Percentiles rank a stretch among this genome's conserved stretches.
Evolutionary conservation across 2,113 vertebrate genomes (phyloP).

Genomic region (Takifugu flavidus): DNA sequence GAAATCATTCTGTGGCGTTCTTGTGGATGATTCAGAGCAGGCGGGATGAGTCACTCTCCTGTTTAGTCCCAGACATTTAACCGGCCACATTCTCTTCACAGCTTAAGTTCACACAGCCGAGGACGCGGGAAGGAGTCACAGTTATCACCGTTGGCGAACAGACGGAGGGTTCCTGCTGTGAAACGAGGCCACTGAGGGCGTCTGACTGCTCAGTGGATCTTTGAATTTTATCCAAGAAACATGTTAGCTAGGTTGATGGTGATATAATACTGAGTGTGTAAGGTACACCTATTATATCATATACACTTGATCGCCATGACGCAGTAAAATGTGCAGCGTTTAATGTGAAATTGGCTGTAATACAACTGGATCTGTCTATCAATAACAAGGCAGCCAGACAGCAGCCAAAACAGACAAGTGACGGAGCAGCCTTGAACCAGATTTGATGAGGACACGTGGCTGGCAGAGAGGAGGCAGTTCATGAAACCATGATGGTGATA

Average conservation of each 20-base stretch:
- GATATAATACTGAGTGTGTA: too few species aligned
- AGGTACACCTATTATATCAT: too few species aligned
- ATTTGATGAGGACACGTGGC: slow-evolving; percentile 12
- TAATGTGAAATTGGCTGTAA: too few species aligned
- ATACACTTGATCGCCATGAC: too few species aligned
- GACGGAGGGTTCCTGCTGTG: not conserved
- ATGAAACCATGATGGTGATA: not conserved
- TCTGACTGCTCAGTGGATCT: too few species aligned
- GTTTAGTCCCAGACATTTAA: slow-evolving; percentile 59
- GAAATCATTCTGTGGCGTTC: slow-evolving; percentile 31
- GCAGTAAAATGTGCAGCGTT: too few species aligned
- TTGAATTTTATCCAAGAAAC: too few species aligned
- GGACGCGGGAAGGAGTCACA: slow-evolving; percentile 12
- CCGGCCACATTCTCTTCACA: slow-evolving; percentile 28
- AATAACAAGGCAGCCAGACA: slow-evolving; percentile 10
- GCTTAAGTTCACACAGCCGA: slow-evolving; percentile 18
- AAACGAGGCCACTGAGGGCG: too few species aligned
- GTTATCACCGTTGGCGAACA: not conserved
- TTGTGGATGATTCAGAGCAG: slow-evolving; percentile 38
- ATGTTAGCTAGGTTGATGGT: too few species aligned
- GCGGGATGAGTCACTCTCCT: slow-evolving; percentile 53
- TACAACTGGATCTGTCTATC: too few species aligned
- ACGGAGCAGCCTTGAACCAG: slow-evolving; percentile 1
- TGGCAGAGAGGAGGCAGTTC: not conserved
- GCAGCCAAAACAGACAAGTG: slow-evolving; percentile 3